Evolutionary conservation across 2,797 vertebrate species (phyloP), one percentile per base, ranked within the genome.

Genomic region (Fringilla coelebs): DNA sequence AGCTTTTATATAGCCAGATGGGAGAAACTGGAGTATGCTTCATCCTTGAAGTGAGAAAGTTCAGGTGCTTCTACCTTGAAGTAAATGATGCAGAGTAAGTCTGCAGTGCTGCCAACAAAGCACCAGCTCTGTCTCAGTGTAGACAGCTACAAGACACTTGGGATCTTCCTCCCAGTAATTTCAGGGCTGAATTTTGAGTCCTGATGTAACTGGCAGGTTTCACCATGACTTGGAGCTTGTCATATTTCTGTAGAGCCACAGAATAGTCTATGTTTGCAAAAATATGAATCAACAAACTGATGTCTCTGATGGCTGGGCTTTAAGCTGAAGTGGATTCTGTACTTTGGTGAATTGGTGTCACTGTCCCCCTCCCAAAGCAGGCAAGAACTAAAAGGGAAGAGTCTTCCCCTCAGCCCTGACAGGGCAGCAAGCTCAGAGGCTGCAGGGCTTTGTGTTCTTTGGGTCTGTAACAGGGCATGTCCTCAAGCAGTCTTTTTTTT

Each of bases 31-130:
- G 31, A 62, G 6, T 10, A 6, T 32, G 40, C 45, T 90, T 91
- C 91, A 67, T 68, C 38, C 81, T 88, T 87, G 92, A 95, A 94
- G 82, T 54, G 48, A 89, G 81, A 88, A 94, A 75, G 88, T 93
- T 91, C 55, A 80, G 72, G 73, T 72, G 74, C 71, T 85, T 94
- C 79, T 17, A 32, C 36, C 6, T 36, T 70, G 81, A 91, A 81
- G 75, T 95, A 95, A 72, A 46, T 0, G 5, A 46, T 0, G 5
- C 32, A 11, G 19, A 71, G 21, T 61, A 41, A 66, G 21, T 46
- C 36, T 79, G 36, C 46, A 21, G 68, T 70, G 66, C 60, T 92
- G n/a, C 32, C 65, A 66, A 1, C 46, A 80, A 24, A 73, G 31
- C 13, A 2, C 24, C 46, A 9, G 13, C 18, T 68, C 48, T 65